phyloP scores from a whole-genome alignment of 2,888 invertebrate genomes.

The Acanthacorydalis orientalis region DNA sequence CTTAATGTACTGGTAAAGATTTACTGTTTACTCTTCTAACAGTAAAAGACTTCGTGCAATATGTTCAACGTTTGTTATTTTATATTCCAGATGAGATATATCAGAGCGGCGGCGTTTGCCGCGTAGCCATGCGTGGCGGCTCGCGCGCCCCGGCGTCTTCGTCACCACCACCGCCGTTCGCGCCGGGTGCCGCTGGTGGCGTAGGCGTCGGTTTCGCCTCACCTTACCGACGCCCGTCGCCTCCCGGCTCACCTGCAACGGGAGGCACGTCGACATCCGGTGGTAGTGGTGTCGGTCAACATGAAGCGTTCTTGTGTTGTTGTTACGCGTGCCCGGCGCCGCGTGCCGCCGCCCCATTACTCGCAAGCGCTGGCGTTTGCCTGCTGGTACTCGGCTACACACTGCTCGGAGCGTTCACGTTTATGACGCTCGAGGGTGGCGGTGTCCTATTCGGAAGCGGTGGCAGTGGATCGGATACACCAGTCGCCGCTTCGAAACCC shows the following conservation, averaged over 20 bases:
- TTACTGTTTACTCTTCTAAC: too few relatives aligned
- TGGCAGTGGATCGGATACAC: slow-evolving; percentile 31
- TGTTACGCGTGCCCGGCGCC: slow-evolving; percentile 37
- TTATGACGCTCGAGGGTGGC: slow-evolving; percentile 67
- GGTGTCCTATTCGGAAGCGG: slow-evolving; percentile 21
- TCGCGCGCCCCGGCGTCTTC: too few relatives aligned
- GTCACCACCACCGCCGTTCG: too few relatives aligned
- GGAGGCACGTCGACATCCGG: slow-evolving; percentile 10
- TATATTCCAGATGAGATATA: too few relatives aligned
- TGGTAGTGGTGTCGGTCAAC: slow-evolving; percentile 13
- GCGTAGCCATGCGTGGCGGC: too few relatives aligned
- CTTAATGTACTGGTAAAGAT: too few relatives aligned
- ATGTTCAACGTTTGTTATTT: too few relatives aligned
- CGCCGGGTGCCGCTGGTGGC: too few relatives aligned
- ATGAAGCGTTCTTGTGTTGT: slow-evolving; percentile 29
- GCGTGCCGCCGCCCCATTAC: slow-evolving; percentile 36
- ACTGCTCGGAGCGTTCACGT: slow-evolving; percentile 79
- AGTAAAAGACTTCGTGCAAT: too few relatives aligned
- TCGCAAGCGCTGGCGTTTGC: slow-evolving; percentile 69
- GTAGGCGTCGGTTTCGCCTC: not conserved
- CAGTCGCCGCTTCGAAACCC: slow-evolving; percentile 46
- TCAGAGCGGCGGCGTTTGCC: too few relatives aligned
- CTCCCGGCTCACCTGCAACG: slow-evolving; percentile 25
- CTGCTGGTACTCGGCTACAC: slow-evolving; percentile 81
- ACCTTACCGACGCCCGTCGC: slow-evolving; percentile 17